Percentiles rank a stretch among this genome's conserved stretches.
Conservation (phyloP, 2,888 invertebrate genomes). For the Enchytraeus crypticus region DNA sequence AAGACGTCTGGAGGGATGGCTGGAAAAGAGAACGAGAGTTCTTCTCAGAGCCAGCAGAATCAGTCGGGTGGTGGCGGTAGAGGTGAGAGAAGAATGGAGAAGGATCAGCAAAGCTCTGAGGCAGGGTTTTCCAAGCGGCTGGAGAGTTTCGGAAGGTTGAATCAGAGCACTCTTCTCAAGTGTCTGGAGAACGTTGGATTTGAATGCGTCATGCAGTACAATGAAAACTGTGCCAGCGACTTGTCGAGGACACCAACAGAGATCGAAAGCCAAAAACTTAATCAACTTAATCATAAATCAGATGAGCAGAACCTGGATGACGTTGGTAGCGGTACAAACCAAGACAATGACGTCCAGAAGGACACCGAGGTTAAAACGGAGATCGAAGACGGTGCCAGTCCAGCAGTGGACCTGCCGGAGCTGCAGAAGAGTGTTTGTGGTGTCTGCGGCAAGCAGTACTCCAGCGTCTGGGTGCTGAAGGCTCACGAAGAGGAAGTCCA, state of each 20-base stretch:
- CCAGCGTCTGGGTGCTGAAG: constrained; percentile 89
- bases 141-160: neutral
- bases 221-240: constrained; percentile 62
- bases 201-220: constrained; percentile 91
- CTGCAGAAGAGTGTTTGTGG: constrained; percentile 75
- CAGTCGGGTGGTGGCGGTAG: constrained; percentile 69
- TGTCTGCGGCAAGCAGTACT: constrained; percentile 84
- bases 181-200: constrained; percentile 86
- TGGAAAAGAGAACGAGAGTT: constrained; percentile 39
- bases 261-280: no score
- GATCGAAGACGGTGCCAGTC: neutral
- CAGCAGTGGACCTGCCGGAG: constrained; percentile 56
- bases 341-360: constrained; percentile 22
- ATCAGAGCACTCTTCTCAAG: constrained; percentile 53
- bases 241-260: constrained; percentile 28
- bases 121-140: neutral
- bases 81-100: no score
- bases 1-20: no score
- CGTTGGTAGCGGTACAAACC: no score
- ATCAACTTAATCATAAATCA: no score
- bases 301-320: no score
- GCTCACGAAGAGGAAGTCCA: constrained; percentile 93
- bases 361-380: constrained; percentile 24
- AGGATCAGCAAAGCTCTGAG: no score
- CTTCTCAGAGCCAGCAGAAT: constrained; percentile 70